phyloP scores from a whole-genome alignment of 53 echinoderm and acorn worm species.

The Zoroaster sp. region DNA sequence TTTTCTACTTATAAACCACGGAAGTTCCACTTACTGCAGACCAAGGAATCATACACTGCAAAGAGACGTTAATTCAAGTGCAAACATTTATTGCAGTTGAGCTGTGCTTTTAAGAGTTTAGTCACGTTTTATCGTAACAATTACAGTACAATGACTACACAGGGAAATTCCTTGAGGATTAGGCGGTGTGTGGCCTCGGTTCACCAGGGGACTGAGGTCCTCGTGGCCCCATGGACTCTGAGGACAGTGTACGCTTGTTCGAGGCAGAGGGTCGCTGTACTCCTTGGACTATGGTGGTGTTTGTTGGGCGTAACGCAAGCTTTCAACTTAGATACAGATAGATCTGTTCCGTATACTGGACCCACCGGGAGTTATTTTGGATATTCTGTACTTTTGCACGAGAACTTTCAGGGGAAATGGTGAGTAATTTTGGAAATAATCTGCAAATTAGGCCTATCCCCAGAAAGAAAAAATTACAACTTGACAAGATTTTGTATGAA shows the following conservation, averaged over 20 bases:
- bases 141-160: constrained; percentile 17
- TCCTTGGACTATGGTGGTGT: neutral
- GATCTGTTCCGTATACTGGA: constrained; percentile 24
- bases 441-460: too few relatives aligned
- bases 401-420: constrained; percentile 82
- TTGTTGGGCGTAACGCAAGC: neutral
- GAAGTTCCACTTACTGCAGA: constrained; percentile 15
- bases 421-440: constrained; percentile 65
- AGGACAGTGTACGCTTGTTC: constrained; percentile 9
- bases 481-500: too few relatives aligned
- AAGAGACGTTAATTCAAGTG: neutral
- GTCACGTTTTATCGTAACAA: constrained; percentile 4
- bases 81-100: neutral
- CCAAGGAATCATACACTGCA: neutral
- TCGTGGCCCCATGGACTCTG: neutral
- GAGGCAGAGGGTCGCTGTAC: neutral
- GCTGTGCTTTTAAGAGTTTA: neutral
- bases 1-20: neutral
- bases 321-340: constrained; percentile 53
- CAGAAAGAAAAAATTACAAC: too few relatives aligned
- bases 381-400: constrained; percentile 84
- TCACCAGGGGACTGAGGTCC: constrained; percentile 12
- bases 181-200: neutral
- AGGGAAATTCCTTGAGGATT: constrained; percentile 14
- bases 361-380: constrained; percentile 68